Base-by-base conservation (phyloP, 2,888 invertebrate genomes). In the Chloroclystis v-ata region DNA sequence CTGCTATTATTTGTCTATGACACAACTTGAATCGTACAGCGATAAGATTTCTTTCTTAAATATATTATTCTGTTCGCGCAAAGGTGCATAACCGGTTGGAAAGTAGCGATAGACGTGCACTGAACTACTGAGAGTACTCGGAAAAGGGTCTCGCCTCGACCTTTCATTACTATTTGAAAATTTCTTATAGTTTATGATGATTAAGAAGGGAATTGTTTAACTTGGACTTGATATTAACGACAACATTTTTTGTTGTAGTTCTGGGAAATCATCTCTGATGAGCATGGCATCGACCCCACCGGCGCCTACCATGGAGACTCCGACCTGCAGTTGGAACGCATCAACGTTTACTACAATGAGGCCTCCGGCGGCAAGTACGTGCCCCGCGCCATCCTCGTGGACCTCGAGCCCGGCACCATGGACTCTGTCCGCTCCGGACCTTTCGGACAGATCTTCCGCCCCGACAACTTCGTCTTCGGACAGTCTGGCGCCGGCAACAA, bases 231-330 rank as follows among this genome's bases (percentile, higher is more conserved):
- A 64, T 63, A 59, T 94, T 59, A 95, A 95, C 82, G 93, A 94
- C 38, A 84, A 90, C 72, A 94, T 90, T 67, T 93, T 85, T 70
- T 77, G 74, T 73, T 65, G 56, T 76, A 86, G 66, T 82, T 89
- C 91, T 97, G 97, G 97, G 97, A 97, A 89, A 97, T 97, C 66
- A 97, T 97, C 86, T 97, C 96, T 45, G 96, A 97, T 75, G 97
- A 97, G 89, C 97, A 97, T 82, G 96, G 96, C 72, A 97, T 97
- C 72, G 95, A 96, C 90, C 95, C 95, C 62, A 95, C 94, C 63
- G 96, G 96, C 55, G 92, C 94, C 28, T 96, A 96, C 84, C 93
- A 94, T 63, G 96, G 96, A 44, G 96, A 96, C 82, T 95, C 94
- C 39, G 96, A 96, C 78, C 90, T 97, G 59, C 97, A 97, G 79